Evolutionary conservation across 2,888 invertebrate genomes (phyloP).

Genomic region (Mylabris sibirica): DNA sequence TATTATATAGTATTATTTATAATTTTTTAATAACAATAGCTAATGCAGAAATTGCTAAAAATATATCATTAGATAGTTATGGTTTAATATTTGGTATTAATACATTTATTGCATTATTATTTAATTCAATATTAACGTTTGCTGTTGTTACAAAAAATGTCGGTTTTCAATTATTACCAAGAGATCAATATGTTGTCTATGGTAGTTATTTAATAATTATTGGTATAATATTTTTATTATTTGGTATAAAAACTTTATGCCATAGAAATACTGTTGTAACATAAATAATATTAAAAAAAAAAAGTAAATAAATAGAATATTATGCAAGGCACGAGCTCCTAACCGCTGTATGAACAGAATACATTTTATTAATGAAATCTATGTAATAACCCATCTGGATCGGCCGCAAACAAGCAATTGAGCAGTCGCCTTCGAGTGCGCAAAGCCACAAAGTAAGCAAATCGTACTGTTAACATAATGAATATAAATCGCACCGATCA

Average conservation of each 20-base stretch:
- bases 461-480: no score
- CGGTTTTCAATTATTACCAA: conserved; percentile 21
- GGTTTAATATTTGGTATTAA: conserved; percentile 90
- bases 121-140: conserved; percentile 27
- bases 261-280: not conserved
- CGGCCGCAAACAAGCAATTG: no score
- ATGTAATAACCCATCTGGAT: no score
- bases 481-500: no score
- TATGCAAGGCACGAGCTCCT: no score
- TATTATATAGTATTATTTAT: conserved; percentile 76
- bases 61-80: conserved; percentile 81
- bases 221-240: not conserved
- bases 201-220: conserved; percentile 27
- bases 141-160: conserved; percentile 25
- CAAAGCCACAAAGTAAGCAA: no score
- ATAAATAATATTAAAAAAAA: not conserved
- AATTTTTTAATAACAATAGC: conserved; percentile 81
- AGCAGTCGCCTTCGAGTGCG: no score
- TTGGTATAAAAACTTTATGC: not conserved
- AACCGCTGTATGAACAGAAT: no score
- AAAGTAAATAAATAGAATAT: not conserved
- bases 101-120: conserved; percentile 75
- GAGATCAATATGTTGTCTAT: conserved; percentile 31
- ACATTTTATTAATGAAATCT: no score
- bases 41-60: conserved; percentile 86